Evolutionary conservation across 2,797 vertebrate species (phyloP).

Genomic region (Apogon talboti): DNA sequence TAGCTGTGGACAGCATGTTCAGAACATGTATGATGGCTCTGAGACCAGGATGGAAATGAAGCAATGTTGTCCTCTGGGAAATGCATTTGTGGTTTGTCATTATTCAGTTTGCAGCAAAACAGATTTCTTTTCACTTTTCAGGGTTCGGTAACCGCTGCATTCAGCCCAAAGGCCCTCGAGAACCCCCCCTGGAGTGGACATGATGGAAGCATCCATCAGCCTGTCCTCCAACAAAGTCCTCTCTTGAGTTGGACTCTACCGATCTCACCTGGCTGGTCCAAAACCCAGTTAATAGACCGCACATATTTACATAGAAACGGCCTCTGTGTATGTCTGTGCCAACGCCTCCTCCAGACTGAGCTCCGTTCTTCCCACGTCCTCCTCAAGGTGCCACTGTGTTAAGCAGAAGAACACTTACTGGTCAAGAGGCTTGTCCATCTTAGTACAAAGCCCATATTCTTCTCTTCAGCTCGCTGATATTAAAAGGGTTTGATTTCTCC

Average conservation of each 20-base stretch:
- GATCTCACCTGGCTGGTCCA: slow-evolving; percentile 60
- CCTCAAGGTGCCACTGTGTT: slow-evolving; percentile 83
- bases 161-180: slow-evolving; percentile 92
- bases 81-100: slow-evolving; percentile 3
- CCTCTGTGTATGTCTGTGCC: slow-evolving; percentile 60
- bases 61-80: background rate
- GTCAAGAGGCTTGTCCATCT: slow-evolving; percentile 52
- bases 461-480: slow-evolving; percentile 50
- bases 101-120: background rate
- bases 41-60: background rate
- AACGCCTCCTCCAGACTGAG: slow-evolving; percentile 30
- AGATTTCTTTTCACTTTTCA: slow-evolving; percentile 61
- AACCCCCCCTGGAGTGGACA: slow-evolving; percentile 93
- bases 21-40: slow-evolving; percentile 29
- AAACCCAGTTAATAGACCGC: slow-evolving; percentile 51
- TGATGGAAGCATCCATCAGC: slow-evolving; percentile 78
- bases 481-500: slow-evolving; percentile 43
- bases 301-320: slow-evolving; percentile 56
- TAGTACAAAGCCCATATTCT: slow-evolving; percentile 53
- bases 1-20: slow-evolving; percentile 23
- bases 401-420: slow-evolving; percentile 69
- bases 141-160: slow-evolving; percentile 92
- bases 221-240: slow-evolving; percentile 32
- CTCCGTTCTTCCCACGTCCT: slow-evolving; percentile 14
- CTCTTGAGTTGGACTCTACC: slow-evolving; percentile 48